Evolutionary conservation across 1,140 invertebrate species (phyloP).

Genomic region (Nilaparvata lugens): DNA sequence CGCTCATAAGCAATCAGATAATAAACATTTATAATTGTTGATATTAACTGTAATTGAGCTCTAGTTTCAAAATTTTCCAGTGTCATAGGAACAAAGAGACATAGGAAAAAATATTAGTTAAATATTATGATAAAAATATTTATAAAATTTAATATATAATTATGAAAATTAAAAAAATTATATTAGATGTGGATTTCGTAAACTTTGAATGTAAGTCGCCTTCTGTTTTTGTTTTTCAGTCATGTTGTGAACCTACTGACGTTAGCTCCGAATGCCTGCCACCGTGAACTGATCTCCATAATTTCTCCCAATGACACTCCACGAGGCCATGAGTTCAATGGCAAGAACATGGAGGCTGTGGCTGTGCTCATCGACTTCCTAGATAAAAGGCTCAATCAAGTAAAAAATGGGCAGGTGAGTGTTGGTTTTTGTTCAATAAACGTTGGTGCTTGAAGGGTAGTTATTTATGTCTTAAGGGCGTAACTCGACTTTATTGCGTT

Average conservation of each 20-base stretch:
- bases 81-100: background rate
- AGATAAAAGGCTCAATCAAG: constrained; percentile 42
- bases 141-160: background rate
- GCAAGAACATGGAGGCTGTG: constrained; percentile 59
- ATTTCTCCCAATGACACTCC: constrained; percentile 21
- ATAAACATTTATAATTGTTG: no score
- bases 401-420: constrained; percentile 2
- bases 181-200: constrained; percentile 14
- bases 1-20: no score
- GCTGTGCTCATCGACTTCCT: constrained; percentile 55
- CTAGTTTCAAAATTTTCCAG: background rate
- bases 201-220: constrained; percentile 35
- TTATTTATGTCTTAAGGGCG: no score
- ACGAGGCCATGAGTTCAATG: constrained; percentile 39
- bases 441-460: background rate
- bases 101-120: background rate
- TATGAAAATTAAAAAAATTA: background rate
- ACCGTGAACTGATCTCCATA: constrained; percentile 43
- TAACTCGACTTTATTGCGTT: no score
- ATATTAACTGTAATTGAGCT: background rate
- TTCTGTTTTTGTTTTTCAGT: constrained; percentile 32
- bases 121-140: background rate
- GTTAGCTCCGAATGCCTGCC: constrained; percentile 43
- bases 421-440: background rate
- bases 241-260: constrained; percentile 50